phyloP scores from a whole-genome alignment of 2,797 vertebrate genomes.

The Meda fulgida region DNA sequence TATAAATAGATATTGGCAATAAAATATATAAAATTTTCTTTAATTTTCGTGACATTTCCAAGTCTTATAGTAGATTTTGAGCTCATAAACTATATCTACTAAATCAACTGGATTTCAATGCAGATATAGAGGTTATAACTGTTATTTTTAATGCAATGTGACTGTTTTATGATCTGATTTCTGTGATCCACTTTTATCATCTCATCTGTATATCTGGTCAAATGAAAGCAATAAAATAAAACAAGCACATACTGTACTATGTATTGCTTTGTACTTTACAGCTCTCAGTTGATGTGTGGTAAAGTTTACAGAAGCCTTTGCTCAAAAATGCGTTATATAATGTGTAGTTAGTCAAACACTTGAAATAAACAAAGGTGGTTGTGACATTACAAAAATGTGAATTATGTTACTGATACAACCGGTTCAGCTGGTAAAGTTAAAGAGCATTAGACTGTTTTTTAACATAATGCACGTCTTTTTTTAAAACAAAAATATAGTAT shows the following conservation, averaged over 20 bases:
- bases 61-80: neutral
- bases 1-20: neutral
- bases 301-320: neutral
- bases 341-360: neutral
- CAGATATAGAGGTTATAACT: neutral
- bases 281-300: neutral
- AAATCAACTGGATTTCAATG: neutral
- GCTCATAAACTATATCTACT: neutral
- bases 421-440: neutral
- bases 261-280: neutral
- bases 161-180: neutral
- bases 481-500: neutral
- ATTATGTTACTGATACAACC: conserved; percentile 14
- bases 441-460: neutral
- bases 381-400: neutral
- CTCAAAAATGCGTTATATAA: neutral
- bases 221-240: neutral
- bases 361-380: neutral
- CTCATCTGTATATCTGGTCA: neutral
- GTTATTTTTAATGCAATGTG: neutral
- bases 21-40: neutral
- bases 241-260: too few species aligned
- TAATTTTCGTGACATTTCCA: neutral
- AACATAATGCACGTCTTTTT: neutral
- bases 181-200: neutral